These are phyloP conservation scores for Onychomys leucogaster DNA, from an alignment of 2,797 vertebrate genomes.

Conservation along the genomic window DNA sequence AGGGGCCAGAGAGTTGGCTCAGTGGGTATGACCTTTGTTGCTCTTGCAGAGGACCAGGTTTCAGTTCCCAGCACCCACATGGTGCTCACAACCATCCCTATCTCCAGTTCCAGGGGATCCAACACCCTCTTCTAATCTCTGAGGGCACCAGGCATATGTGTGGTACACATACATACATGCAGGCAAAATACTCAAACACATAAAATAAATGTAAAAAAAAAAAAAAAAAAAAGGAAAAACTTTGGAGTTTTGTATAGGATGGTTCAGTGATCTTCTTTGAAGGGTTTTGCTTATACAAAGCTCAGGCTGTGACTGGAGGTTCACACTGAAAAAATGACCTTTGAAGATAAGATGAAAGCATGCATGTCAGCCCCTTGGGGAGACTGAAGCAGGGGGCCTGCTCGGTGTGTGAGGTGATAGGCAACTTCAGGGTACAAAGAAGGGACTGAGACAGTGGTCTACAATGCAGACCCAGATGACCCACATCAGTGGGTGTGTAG, in stretches of 20 bases:
- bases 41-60: background rate
- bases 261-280: slow-evolving; percentile 24
- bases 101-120: background rate
- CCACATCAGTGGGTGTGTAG: background rate
- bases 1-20: background rate
- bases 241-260: background rate
- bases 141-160: too few relatives aligned
- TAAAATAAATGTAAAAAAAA: background rate
- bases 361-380: background rate
- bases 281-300: slow-evolving; percentile 22
- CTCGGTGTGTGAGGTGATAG: background rate
- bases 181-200: background rate
- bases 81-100: background rate
- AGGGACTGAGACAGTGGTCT: background rate
- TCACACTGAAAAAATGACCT: slow-evolving; percentile 18
- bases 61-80: background rate
- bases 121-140: background rate
- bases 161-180: background rate
- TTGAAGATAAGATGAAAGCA: background rate
- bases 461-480: background rate
- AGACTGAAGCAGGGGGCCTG: background rate
- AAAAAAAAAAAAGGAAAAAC: background rate
- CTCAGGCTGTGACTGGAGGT: slow-evolving; percentile 5
- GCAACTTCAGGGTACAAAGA: background rate
- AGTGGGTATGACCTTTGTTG: background rate